Conservation (phyloP, 2,888 invertebrate species). For the Chaetogeoica ovagalla region DNA sequence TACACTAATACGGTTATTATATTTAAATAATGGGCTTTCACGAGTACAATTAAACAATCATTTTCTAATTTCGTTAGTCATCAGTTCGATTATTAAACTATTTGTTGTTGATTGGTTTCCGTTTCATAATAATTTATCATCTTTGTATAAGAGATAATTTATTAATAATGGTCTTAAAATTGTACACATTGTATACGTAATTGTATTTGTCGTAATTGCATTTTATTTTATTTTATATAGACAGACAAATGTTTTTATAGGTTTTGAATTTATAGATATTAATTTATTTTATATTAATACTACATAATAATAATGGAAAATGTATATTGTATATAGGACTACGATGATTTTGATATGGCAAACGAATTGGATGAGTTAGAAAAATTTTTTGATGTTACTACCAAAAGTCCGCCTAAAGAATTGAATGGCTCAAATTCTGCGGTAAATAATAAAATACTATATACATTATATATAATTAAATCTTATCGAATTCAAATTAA, state of each 20-base stretch:
- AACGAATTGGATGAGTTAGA: constrained; percentile 89
- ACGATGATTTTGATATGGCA: constrained; percentile 87
- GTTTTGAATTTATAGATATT: neutral
- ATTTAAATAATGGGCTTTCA: too few relatives aligned
- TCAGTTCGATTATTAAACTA: neutral
- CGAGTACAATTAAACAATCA: too few relatives aligned
- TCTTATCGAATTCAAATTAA: neutral
- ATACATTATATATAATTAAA: neutral
- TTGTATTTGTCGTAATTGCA: neutral
- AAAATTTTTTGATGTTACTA: constrained; percentile 75
- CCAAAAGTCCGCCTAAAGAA: constrained; percentile 36
- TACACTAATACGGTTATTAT: too few relatives aligned
- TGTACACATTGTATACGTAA: neutral
- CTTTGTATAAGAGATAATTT: neutral
- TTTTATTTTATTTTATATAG: constrained; percentile 1
- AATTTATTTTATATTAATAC: constrained; percentile 1
- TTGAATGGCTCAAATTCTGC: constrained; percentile 26
- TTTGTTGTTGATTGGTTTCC: neutral
- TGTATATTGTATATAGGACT: constrained; percentile 73
- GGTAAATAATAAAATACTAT: constrained; percentile 16
- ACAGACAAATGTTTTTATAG: neutral
- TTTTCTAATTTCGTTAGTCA: neutral
- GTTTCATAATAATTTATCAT: neutral
- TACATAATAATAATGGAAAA: constrained; percentile 41
- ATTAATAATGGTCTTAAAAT: too few relatives aligned